Evolutionary conservation across 2,113 vertebrate species (phyloP), one percentile per base, ranked within the genome.

Genomic region (Megalops atlanticus): DNA sequence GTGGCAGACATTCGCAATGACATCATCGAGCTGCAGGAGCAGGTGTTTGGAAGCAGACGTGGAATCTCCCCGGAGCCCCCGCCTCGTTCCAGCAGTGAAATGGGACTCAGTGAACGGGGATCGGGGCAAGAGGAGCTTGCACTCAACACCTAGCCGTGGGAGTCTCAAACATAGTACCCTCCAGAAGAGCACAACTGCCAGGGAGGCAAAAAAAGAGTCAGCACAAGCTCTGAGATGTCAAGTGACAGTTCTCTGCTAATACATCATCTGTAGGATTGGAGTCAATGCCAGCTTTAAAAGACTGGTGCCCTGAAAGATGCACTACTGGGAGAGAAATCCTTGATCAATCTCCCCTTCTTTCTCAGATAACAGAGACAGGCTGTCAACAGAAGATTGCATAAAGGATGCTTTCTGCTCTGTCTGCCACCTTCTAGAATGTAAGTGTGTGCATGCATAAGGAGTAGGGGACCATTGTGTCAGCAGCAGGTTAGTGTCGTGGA

Each of bases 1-100:
- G 93, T 95, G 92, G 94, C 94, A 0, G 94, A 95, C 87, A 93
- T 95, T 82, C 92, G 94, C n/a, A 93, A 94, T 1, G 94, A 95
- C 88, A 94, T 95, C 75, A 93, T 91, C 14, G 94, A 95, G 72
- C 90, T 95, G 69, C 94, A 95, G 86, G 91, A 94, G 88, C 90
- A 91, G 72, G 93, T 95, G 79, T 93, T 95, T 24, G 92, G 94
- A 41, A 93, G 89, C 80, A 88, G 87, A 49, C 85, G 87, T 24
- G 90, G 88, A 40, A 80, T 93, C 49, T 86, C 88, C 10, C 82
- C 92, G 79, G 93, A 95, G 83, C 82, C 41, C 21, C 85, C 91
- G 43, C 82, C 89, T 76, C 87, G 88, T 3, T 86, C 90, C 64
- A 85, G 86, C 0, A 86, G 84, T 8, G 92, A 94, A 69, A 18